Evolutionary conservation across 2,888 invertebrate species (phyloP).

Genomic region (Heliconius charithonia): DNA sequence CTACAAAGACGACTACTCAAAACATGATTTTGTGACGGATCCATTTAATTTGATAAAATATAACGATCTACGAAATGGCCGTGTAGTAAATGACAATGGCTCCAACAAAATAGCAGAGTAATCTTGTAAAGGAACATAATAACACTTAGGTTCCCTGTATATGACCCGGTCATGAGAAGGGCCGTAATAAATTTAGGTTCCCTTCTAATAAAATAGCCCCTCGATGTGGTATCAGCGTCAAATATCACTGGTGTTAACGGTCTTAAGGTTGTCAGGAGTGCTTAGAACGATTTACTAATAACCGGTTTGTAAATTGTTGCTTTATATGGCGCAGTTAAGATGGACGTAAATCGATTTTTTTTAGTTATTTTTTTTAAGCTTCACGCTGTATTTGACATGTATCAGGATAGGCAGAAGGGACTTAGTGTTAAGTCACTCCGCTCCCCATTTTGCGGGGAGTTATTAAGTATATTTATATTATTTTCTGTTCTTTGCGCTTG

Average conservation of each 20-base stretch:
- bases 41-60: constrained; percentile 23
- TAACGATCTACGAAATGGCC: constrained; percentile 2
- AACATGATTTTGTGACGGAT: not conserved
- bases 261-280: constrained; percentile 12
- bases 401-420: too few relatives aligned
- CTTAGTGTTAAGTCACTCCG: too few relatives aligned
- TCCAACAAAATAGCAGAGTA: constrained; percentile 36
- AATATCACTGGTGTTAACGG: constrained; percentile 22
- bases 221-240: constrained; percentile 12
- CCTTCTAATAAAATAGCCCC: constrained; percentile 39
- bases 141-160: constrained; percentile 36
- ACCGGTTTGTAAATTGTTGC: not conserved
- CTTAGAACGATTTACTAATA: constrained; percentile 21
- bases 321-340: not conserved
- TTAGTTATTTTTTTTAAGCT: too few relatives aligned
- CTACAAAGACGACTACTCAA: not conserved
- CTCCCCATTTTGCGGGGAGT: too few relatives aligned
- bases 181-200: constrained; percentile 37
- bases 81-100: constrained; percentile 30
- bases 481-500: too few relatives aligned
- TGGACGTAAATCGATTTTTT: not conserved
- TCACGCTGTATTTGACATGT: too few relatives aligned
- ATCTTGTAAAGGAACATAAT: constrained; percentile 42
- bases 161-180: constrained; percentile 17
- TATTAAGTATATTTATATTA: too few relatives aligned